phyloP scores from a whole-genome alignment of 2,113 vertebrate genomes.

The Serinus canaria region DNA sequence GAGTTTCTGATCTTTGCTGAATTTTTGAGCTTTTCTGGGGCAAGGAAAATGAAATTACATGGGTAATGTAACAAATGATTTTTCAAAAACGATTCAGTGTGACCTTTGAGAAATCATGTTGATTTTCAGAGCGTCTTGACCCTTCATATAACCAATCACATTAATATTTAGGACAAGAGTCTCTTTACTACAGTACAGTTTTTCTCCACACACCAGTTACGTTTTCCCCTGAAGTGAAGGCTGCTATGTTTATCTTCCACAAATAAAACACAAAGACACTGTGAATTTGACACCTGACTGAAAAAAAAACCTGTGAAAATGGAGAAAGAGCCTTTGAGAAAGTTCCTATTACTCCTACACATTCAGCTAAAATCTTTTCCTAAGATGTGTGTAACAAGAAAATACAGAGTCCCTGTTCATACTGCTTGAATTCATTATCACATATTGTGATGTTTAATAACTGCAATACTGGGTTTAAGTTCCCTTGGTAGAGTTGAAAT shows the following conservation, averaged over 20 bases:
- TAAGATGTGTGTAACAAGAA: background rate
- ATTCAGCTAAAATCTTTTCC: background rate
- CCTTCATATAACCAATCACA: accelerated
- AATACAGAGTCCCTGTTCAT: background rate
- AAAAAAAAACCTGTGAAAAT: background rate
- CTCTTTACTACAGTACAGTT: background rate
- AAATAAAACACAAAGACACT: background rate
- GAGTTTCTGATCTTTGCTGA: background rate
- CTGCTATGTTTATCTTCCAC: background rate
- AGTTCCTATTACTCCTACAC: background rate
- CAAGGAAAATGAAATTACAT: background rate
- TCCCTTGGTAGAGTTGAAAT: background rate
- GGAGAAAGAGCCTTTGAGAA: background rate
- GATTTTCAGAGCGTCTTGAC: background rate
- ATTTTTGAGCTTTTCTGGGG: background rate
- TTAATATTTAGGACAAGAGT: background rate
- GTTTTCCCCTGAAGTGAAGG: background rate
- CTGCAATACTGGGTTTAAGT: background rate
- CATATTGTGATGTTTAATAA: background rate
- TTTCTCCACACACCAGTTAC: background rate
- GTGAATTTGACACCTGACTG: background rate
- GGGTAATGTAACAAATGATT: background rate
- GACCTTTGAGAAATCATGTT: background rate
- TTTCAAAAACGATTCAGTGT: background rate
- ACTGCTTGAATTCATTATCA: background rate